phyloP scores from a whole-genome alignment of 2,888 invertebrate genomes.

The Catocala fraxini region DNA sequence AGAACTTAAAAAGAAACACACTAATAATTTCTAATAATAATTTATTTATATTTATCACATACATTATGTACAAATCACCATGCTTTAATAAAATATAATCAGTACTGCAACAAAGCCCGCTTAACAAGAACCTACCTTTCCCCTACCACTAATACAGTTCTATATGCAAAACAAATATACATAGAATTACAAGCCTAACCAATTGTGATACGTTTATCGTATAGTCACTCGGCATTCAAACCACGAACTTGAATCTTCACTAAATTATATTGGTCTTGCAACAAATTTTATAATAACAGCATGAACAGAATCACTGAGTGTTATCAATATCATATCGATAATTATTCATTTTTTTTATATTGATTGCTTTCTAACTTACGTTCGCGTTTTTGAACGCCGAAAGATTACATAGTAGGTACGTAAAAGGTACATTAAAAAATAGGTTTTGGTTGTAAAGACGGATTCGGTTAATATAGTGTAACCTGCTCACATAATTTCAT shows the following conservation, averaged over 20 bases:
- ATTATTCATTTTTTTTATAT: no score
- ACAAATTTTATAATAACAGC: no score
- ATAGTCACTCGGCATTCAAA: not conserved
- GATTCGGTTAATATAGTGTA: not conserved
- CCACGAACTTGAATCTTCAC: no score
- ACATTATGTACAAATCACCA: constrained; percentile 81
- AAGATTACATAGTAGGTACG: no score
- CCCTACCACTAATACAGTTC: constrained; percentile 50
- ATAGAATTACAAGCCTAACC: constrained; percentile 11
- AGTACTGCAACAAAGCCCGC: constrained; percentile 54
- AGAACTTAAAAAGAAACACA: constrained; percentile 17
- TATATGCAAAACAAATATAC: constrained; percentile 35
- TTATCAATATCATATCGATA: no score
- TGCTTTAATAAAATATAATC: constrained; percentile 67
- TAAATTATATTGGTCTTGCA: no score
- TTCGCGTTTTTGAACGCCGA: no score
- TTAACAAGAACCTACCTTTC: constrained; percentile 28
- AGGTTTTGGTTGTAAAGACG: constrained; percentile 13
- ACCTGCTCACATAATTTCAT: not conserved
- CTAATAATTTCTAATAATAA: constrained; percentile 55
- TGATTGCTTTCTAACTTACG: no score
- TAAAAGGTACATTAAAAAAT: constrained; percentile 2
- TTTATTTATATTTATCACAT: constrained; percentile 80
- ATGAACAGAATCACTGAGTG: no score
- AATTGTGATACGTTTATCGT: constrained; percentile 7